These are phyloP conservation scores for Penaeus chinensis DNA, from an alignment of 1,140 invertebrate species.

Conservation along the genomic window DNA sequence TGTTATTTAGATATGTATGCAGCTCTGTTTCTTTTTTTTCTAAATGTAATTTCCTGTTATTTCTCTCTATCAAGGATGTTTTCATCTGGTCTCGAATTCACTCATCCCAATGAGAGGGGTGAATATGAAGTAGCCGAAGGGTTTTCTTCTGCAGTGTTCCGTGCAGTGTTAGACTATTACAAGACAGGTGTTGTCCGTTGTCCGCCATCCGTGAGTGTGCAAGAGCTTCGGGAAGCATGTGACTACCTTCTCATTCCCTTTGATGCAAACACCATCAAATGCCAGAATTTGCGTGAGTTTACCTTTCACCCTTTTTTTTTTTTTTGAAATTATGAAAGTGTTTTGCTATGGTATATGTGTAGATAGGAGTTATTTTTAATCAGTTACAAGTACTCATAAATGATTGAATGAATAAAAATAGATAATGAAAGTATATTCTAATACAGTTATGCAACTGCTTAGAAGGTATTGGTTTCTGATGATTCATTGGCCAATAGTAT, in stretches of 20 bases:
- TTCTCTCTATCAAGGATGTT: conserved; percentile 83
- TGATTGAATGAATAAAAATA: too few relatives aligned
- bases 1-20: not conserved
- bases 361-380: not conserved
- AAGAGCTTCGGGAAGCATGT: conserved; percentile 96
- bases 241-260: conserved; percentile 99
- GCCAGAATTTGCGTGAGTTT: conserved; percentile 86
- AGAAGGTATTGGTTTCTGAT: too few relatives aligned
- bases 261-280: conserved; percentile 94
- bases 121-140: conserved; percentile 99
- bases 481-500: too few relatives aligned
- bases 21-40: not conserved
- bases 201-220: conserved; percentile 85
- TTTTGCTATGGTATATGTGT: too few relatives aligned
- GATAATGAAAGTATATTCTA: too few relatives aligned
- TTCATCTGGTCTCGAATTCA: conserved; percentile 91
- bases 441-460: too few relatives aligned
- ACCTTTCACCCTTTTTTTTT: conserved; percentile 64
- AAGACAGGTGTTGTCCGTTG: conserved; percentile 89
- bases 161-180: conserved; percentile 97
- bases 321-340: not conserved
- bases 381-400: too few relatives aligned
- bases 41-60: conserved; percentile 3
- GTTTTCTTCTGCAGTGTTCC: conserved; percentile 93
- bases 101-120: conserved; percentile 77